Percentiles rank a stretch among this genome's conserved stretches.
phyloP scores from a whole-genome alignment of 2,113 vertebrate genomes.

The Scortum barcoo region DNA sequence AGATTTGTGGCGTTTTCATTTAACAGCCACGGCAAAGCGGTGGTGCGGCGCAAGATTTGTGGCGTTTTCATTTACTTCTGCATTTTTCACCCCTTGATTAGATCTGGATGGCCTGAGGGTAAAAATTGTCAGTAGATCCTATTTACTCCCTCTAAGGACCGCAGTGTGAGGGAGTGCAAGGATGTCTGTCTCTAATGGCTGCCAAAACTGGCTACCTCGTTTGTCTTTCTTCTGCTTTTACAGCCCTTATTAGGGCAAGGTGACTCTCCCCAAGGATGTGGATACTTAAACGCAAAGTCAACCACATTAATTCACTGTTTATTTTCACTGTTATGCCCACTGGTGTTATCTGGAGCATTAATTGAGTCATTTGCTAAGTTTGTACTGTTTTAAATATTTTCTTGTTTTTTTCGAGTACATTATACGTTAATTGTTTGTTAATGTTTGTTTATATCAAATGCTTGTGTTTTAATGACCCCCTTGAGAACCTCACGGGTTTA shows the following conservation, averaged over 20 bases:
- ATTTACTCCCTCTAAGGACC: constrained; percentile 61
- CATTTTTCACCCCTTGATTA: constrained; percentile 74
- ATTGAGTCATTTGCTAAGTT: not conserved
- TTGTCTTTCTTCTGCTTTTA: constrained; percentile 34
- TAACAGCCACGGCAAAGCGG: constrained; percentile 56
- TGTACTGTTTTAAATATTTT: not conserved
- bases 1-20: constrained; percentile 78
- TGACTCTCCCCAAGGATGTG: constrained; percentile 8
- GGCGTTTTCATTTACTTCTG: constrained; percentile 73
- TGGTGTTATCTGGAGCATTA: not conserved
- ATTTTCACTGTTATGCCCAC: not conserved
- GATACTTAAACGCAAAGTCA: constrained; percentile 32
- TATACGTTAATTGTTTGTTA: not conserved
- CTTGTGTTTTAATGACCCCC: not conserved
- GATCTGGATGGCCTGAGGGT: constrained; percentile 63
- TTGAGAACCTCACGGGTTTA: not conserved
- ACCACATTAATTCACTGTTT: constrained; percentile 26
- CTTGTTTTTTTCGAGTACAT: not conserved
- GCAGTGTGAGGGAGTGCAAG: constrained; percentile 39
- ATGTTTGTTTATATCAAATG: not conserved
- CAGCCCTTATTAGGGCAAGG: constrained; percentile 25
- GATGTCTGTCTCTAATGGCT: constrained; percentile 45
- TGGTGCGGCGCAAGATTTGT: constrained; percentile 66
- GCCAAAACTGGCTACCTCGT: constrained; percentile 26
- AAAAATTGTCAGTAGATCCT: constrained; percentile 56